Percentiles rank a stretch among this genome's conserved stretches.
These are phyloP conservation scores for Alca torda DNA, from an alignment of 2,797 vertebrate species.

Conservation along the genomic window DNA sequence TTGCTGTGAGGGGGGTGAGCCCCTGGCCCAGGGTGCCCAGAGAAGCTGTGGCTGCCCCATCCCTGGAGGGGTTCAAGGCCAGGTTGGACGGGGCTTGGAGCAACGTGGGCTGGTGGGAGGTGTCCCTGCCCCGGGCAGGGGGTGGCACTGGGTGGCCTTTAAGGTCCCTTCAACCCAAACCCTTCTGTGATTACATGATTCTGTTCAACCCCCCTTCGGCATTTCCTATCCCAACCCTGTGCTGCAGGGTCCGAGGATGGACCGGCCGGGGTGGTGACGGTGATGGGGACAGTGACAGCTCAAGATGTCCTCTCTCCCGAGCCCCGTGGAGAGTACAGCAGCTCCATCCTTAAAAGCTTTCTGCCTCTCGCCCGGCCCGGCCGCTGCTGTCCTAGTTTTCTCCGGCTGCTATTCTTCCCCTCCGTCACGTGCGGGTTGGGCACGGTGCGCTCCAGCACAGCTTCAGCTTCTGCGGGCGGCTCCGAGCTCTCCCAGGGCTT, in stretches of 20 bases:
- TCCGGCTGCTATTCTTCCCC: not conserved
- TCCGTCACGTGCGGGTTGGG: not conserved
- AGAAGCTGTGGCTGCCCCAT: too few relatives aligned
- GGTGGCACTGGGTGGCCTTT: too few relatives aligned
- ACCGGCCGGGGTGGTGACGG: not conserved
- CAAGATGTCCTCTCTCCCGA: not conserved
- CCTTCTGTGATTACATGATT: too few relatives aligned
- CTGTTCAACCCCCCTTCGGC: not conserved
- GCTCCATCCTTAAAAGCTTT: not conserved
- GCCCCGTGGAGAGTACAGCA: rapidly evolving
- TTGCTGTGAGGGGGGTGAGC: too few relatives aligned
- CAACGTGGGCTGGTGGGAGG: too few relatives aligned
- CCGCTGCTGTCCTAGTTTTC: conserved; percentile 22
- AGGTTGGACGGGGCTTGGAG: too few relatives aligned
- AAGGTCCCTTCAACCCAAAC: too few relatives aligned
- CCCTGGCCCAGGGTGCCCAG: too few relatives aligned
- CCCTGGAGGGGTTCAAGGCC: too few relatives aligned
- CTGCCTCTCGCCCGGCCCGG: not conserved
- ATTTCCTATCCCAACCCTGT: not conserved
- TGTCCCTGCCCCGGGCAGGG: too few relatives aligned
- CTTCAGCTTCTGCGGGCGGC: not conserved
- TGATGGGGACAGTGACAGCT: not conserved
- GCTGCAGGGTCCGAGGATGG: not conserved
- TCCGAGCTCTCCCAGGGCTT: not conserved
- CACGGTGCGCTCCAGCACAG: rapidly evolving